Conservation (phyloP, 1,140 invertebrate genomes). For the Scaptodrosophila lebanonensis region DNA sequence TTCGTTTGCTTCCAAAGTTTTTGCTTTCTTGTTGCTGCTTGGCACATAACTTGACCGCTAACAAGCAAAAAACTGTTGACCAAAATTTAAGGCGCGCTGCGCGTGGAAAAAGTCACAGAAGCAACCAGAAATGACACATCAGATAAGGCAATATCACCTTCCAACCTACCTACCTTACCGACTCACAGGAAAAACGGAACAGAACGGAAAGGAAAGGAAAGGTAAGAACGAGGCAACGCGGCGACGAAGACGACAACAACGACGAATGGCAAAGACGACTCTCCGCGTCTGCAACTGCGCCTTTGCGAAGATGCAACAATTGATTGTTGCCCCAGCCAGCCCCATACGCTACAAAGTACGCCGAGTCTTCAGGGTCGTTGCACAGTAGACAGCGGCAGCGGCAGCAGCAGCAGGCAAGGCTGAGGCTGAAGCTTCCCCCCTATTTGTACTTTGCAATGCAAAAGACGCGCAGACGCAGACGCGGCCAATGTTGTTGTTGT, state of each 20-base stretch:
- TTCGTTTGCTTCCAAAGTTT: slow-evolving; percentile 20
- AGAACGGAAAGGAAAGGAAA: slow-evolving; percentile 15
- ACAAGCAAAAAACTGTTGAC: slow-evolving; percentile 68
- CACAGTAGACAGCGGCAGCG: slow-evolving; percentile 41
- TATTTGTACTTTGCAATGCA: slow-evolving; percentile 71
- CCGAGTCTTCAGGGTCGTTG: slow-evolving; percentile 66
- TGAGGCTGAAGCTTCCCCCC: too few relatives aligned
- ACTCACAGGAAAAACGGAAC: background rate
- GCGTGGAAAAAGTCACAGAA: slow-evolving; percentile 61
- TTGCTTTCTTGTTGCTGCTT: slow-evolving; percentile 6
- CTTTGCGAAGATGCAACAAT: slow-evolving; percentile 57
- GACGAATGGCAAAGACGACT: slow-evolving; percentile 1
- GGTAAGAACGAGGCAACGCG: slow-evolving; percentile 21
- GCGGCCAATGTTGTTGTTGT: slow-evolving; percentile 16
- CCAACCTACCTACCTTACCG: slow-evolving; percentile 16
- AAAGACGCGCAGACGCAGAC: slow-evolving; percentile 43
- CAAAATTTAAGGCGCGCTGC: slow-evolving; percentile 58
- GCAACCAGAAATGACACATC: slow-evolving; percentile 71
- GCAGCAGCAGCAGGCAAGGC: slow-evolving; percentile 36
- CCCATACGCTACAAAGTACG: too few relatives aligned
- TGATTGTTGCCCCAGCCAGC: too few relatives aligned
- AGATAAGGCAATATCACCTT: slow-evolving; percentile 75
- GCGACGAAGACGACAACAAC: slow-evolving; percentile 10
- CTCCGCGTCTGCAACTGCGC: slow-evolving; percentile 43
- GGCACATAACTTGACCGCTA: slow-evolving; percentile 45